Percentiles rank a stretch among this genome's conserved stretches.
Evolutionary conservation across 2,797 vertebrate species (phyloP).

Genomic region (Prunella strophiata): DNA sequence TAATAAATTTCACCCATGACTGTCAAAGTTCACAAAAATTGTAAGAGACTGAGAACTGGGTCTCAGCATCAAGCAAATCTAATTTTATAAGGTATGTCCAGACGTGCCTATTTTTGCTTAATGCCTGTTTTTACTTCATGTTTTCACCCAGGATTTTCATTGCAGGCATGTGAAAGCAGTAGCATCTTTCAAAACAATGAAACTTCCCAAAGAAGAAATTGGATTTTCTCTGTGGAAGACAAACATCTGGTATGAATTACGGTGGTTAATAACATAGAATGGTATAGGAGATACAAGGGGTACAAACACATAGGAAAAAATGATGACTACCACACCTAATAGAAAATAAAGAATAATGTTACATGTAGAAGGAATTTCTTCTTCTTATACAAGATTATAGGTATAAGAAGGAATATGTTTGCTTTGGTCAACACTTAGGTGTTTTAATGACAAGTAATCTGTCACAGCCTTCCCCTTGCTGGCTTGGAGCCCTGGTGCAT

Average conservation of each 20-base stretch:
- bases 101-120: not conserved
- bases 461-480: not conserved
- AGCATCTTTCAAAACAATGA: not conserved
- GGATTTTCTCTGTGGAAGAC: not conserved
- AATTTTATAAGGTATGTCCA: not conserved
- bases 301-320: not conserved
- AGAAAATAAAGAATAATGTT: not conserved
- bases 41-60: not conserved
- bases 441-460: not conserved
- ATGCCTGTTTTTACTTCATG: not conserved
- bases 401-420: not conserved
- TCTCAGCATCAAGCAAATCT: not conserved
- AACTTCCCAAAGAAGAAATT: not conserved
- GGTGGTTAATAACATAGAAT: not conserved
- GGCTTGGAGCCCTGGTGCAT: not conserved
- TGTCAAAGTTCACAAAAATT: not conserved
- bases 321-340: not conserved
- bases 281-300: not conserved
- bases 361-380: not conserved
- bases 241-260: not conserved
- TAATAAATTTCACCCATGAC: not conserved
- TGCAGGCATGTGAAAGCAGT: not conserved
- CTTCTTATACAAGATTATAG: not conserved
- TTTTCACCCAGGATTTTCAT: not conserved
- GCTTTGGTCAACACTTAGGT: not conserved